Evolutionary conservation across 2,797 vertebrate species (phyloP), one percentile per base, ranked within the genome.

Genomic region (Zalophus californianus): DNA sequence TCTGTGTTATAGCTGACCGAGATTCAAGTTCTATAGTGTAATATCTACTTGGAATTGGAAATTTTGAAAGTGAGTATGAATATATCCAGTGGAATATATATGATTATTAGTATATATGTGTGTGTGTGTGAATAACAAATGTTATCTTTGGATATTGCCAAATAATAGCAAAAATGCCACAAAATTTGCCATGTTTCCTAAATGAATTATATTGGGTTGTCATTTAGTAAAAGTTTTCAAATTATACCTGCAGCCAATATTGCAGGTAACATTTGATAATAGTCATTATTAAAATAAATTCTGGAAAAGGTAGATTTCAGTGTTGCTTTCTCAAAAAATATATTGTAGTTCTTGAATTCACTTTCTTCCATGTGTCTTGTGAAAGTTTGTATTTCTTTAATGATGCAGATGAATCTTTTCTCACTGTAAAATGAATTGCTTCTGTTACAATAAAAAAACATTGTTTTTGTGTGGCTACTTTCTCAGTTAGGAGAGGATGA

Each of bases 261-360:
- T 93, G 41, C 38, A 84, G 70, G n/a, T 86, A 89, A 52, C 75
- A 18, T 64, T 38, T 16, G 35, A 13, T 68, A 82, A 62, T 84
- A 86, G 44, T 90, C 23, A 62, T 94, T 95, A 95, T 97, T 97
- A 96, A 94, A 82, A 32, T 16, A 13, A 97, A n/a, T 98, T 98
- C 50, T 96, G 78, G 52, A 64, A 85, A 94, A 6, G 50, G 78
- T 87, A 66, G 32, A 89, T 91, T 95, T 91, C 89, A 66, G 56
- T 38, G 64, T 62, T 90, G 10, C 73, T 97, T 94, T 96, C 58
- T 88, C 79, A 88, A 84, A 86, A 96, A 92, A 38, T 80, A n/a
- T 35, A 7, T 96, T n/a, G 44, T 83, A 58, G 23, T 83, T 58
- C 14, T 91, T 83, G 77, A 88, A 2, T 96, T 96, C 8, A 29